Evolutionary conservation across 2,888 invertebrate genomes (phyloP), one percentile per base, ranked within the genome.

Genomic region (Drepana falcataria): DNA sequence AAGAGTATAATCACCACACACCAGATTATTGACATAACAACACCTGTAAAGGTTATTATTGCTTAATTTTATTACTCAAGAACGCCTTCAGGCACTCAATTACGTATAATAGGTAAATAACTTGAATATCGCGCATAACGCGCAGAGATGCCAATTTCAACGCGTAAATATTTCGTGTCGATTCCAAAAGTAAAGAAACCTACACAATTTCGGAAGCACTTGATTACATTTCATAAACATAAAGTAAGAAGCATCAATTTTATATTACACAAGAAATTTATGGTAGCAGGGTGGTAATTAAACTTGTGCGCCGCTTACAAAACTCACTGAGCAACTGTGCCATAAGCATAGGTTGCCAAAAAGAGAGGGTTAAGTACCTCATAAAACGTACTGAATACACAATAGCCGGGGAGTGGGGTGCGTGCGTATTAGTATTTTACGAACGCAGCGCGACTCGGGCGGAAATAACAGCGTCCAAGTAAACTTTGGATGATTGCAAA

Each of bases 71-170:
- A 85, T 73, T 75, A 68, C 65, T 66, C 77, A 64, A 84, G 86
- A 84, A 86, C 85, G 72, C 70, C 73, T 76, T 77, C 75, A 72
- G 73, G 65, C 71, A 70, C 69, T 71, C 75, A 71, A 72, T 73
- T 79, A 75, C 78, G 66, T 72, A 71, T 77, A 77, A 75, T 84
- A n/a, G n/a, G n/a, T n/a, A 77, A 80, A 86, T 86, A 81, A 84
- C 85, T 81, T 75, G 83, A 44, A 69, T 66, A 71, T 64, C 61
- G 59, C 21, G 21, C 21, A 21, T 62, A 56, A 60, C 55, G 64
- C 62, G 65, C 66, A 71, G 64, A 73, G 73, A 74, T 61, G 55
- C 53, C 52, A 65, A 64, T 35, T 57, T 60, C 9, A 9, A 44
- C 9, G 9, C 3, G 44, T 9, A 9, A 9, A 51, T 40, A 51